Evolutionary conservation across 2,113 vertebrate species (phyloP).

Genomic region (Gymnocephalus cernua): DNA sequence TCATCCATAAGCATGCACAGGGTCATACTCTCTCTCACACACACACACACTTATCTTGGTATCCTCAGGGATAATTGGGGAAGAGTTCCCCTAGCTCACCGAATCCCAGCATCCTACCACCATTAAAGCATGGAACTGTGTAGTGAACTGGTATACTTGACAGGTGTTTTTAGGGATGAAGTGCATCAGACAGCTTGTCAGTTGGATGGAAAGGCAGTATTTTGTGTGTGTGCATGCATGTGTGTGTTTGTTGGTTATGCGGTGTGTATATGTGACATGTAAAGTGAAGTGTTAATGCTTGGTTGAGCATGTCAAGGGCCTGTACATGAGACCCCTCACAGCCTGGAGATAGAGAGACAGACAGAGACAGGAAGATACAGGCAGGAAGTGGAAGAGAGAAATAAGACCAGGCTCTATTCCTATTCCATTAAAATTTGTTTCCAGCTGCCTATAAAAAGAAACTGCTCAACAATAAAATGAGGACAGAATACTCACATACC

Average conservation of each 20-base stretch:
- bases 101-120: constrained; percentile 55
- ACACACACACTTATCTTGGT: constrained; percentile 25
- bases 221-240: constrained; percentile 25
- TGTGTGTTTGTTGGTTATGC: constrained; percentile 8
- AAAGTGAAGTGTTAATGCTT: constrained; percentile 61
- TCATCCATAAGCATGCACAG: constrained; percentile 63
- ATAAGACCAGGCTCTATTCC: not conserved
- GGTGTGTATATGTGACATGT: constrained; percentile 46
- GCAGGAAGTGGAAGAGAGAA: not conserved
- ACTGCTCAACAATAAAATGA: not conserved
- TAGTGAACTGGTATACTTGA: constrained; percentile 57
- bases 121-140: constrained; percentile 55
- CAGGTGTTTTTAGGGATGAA: constrained; percentile 68
- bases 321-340: constrained; percentile 47
- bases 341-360: constrained; percentile 14
- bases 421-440: not conserved
- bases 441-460: not conserved
- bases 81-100: constrained; percentile 54
- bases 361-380: constrained; percentile 12
- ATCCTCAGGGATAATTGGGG: constrained; percentile 72
- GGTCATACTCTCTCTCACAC: constrained; percentile 51
- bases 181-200: constrained; percentile 71
- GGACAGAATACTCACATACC: not conserved
- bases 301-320: constrained; percentile 63
- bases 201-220: constrained; percentile 49